These are phyloP conservation scores for Drosophila seguyi DNA, from an alignment of 1,140 invertebrate species.

Conservation along the genomic window DNA sequence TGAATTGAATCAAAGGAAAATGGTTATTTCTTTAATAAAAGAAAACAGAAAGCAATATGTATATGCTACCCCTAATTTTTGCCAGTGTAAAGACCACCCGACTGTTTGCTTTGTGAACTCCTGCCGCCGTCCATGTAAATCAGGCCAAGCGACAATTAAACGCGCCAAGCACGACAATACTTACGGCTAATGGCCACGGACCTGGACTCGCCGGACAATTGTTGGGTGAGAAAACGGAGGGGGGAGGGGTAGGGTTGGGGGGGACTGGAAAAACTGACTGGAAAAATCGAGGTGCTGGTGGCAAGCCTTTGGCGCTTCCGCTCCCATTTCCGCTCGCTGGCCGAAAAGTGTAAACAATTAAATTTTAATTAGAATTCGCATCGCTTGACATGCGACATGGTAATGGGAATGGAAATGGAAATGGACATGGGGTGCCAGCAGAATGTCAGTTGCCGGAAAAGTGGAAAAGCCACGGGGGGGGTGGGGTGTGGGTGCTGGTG, in stretches of 20 bases:
- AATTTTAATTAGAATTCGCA: slow-evolving; percentile 81
- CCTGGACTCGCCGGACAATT: slow-evolving; percentile 31
- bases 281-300: slow-evolving; percentile 9
- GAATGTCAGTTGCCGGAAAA: slow-evolving; percentile 37
- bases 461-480: neutral
- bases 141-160: slow-evolving; percentile 73
- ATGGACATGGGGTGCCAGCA: slow-evolving; percentile 15
- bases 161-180: slow-evolving; percentile 75
- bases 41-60: neutral
- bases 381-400: slow-evolving; percentile 65
- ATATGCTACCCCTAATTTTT: too few species aligned
- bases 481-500: too few species aligned
- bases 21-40: accelerated
- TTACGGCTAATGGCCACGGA: slow-evolving; percentile 70
- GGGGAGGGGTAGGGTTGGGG: neutral
- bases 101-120: slow-evolving; percentile 70
- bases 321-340: slow-evolving; percentile 66
- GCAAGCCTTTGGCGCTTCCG: slow-evolving; percentile 57
- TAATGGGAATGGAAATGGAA: slow-evolving; percentile 16
- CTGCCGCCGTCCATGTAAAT: slow-evolving; percentile 71
- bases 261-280: neutral
- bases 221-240: neutral
- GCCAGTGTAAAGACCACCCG: neutral
- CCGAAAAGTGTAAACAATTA: slow-evolving; percentile 82
- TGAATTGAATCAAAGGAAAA: neutral